Percentiles rank a stretch among this genome's conserved stretches.
phyloP scores from a whole-genome alignment of 2,797 vertebrate species.

The Clarias laeviceps region DNA sequence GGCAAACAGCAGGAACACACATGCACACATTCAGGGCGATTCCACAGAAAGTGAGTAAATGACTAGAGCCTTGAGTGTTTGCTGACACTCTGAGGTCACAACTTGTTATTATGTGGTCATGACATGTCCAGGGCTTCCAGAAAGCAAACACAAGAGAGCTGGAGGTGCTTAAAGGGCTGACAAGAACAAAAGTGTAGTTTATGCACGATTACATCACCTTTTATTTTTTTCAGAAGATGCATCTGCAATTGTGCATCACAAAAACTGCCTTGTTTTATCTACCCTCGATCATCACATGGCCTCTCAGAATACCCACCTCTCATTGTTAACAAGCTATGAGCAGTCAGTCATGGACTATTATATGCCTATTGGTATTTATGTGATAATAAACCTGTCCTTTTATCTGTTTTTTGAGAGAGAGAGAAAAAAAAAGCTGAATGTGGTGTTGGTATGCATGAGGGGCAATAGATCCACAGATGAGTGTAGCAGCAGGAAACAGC shows the following conservation, averaged over 20 bases:
- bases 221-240: constrained; percentile 20
- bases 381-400: constrained; percentile 16
- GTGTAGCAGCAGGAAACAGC: constrained; percentile 46
- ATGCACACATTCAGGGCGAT: constrained; percentile 59
- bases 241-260: constrained; percentile 1
- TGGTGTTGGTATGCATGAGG: constrained; percentile 67
- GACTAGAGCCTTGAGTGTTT: constrained; percentile 74
- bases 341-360: neutral
- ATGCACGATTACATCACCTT: constrained; percentile 27
- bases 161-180: constrained; percentile 71
- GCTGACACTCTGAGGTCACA: constrained; percentile 72
- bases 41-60: constrained; percentile 70
- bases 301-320: neutral
- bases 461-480: constrained; percentile 55
- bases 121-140: constrained; percentile 68
- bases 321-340: constrained; percentile 18
- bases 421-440: neutral
- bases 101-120: constrained; percentile 73
- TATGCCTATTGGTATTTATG: constrained; percentile 9
- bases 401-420: neutral
- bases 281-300: constrained; percentile 3
- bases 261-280: constrained; percentile 13
- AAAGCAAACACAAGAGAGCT: constrained; percentile 73
- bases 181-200: constrained; percentile 65
- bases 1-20: constrained; percentile 44